Evolutionary conservation across 2,888 invertebrate genomes (phyloP).

Genomic region (Heliothis peltigera): DNA sequence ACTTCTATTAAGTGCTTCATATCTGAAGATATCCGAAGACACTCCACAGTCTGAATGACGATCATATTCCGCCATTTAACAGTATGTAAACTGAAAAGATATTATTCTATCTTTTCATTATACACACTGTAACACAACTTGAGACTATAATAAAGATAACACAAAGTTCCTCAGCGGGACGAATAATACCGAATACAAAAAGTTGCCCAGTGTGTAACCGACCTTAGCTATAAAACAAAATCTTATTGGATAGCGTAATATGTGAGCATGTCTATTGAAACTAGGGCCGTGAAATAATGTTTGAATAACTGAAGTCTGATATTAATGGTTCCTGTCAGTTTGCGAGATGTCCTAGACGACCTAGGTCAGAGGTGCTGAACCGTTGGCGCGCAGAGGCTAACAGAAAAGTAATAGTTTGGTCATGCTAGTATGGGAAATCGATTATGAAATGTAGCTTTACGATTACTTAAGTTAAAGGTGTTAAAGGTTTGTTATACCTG

Average conservation of each 20-base stretch:
- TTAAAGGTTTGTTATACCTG: no score
- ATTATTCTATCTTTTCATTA: no score
- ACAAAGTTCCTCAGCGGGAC: neutral
- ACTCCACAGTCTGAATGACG: no score
- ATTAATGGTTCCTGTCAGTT: neutral
- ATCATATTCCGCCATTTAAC: neutral
- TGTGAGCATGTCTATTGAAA: neutral
- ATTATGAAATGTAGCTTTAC: no score
- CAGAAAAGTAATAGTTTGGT: no score
- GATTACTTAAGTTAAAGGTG: no score
- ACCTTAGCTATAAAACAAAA: neutral
- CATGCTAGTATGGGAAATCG: no score
- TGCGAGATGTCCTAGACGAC: neutral
- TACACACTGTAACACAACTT: no score
- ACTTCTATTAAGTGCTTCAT: no score
- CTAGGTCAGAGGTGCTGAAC: no score
- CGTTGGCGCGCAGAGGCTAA: no score
- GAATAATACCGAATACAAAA: neutral
- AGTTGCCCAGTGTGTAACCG: neutral
- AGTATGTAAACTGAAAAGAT: neutral
- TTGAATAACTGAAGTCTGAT: neutral
- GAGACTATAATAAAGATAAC: neutral
- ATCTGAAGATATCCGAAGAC: no score
- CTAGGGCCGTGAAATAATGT: conserved; percentile 1
- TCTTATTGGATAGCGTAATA: neutral